Evolutionary conservation across 35 echinoderm and acorn worm species (phyloP).

Genomic region (Ophioderma brevispina): DNA sequence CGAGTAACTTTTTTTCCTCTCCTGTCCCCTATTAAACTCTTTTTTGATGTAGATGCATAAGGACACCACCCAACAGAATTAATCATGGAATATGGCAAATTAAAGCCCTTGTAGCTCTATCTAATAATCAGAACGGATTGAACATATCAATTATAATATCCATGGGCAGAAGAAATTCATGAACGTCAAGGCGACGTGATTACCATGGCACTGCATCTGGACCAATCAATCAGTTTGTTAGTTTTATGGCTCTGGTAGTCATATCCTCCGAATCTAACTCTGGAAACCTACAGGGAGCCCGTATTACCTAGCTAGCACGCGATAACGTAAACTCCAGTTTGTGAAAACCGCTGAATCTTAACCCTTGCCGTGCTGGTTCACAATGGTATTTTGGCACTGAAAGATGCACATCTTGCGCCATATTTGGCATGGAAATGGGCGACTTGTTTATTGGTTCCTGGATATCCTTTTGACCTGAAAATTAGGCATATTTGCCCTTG

Average conservation of each 20-base stretch:
- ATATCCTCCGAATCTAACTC: neutral
- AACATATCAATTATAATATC: neutral
- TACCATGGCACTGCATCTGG: neutral
- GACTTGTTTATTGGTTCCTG: neutral
- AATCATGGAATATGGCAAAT: neutral
- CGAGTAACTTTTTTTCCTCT: no score
- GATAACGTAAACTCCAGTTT: neutral
- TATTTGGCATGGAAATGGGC: neutral
- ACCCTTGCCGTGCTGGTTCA: neutral
- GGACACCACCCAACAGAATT: no score
- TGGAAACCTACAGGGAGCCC: neutral
- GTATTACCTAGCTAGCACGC: slow-evolving; percentile 2
- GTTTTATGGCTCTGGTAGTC: neutral
- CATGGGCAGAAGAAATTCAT: neutral
- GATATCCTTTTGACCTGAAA: neutral
- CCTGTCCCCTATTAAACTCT: no score
- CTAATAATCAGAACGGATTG: neutral
- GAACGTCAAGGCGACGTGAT: neutral
- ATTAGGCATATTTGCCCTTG: neutral
- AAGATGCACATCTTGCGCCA: neutral
- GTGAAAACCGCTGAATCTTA: neutral
- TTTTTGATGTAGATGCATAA: no score
- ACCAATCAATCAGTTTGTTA: slow-evolving; percentile 1
- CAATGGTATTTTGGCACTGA: neutral
- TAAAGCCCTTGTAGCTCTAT: slow-evolving; percentile 1